Conservation (phyloP, 2,113 vertebrate species). For the Anarhynchus alexandrinus region DNA sequence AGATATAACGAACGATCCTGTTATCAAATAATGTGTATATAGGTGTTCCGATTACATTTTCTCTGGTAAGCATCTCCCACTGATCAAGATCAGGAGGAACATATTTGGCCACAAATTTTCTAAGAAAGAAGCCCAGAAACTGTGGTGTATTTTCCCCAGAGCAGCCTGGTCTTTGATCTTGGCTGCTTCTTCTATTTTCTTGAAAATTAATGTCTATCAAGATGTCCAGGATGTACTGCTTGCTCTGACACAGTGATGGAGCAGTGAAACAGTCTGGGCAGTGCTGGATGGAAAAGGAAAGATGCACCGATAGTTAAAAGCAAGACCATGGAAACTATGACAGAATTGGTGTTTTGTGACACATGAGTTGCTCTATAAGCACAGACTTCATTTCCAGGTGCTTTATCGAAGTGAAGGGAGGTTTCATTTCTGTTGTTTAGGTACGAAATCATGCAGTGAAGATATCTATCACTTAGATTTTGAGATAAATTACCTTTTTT, state of each 20-base stretch:
- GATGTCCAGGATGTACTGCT: neutral
- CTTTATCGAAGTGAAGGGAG: neutral
- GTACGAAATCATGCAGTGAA: neutral
- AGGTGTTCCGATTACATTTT: neutral
- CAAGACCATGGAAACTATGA: neutral
- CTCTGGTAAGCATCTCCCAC: neutral
- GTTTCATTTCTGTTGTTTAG: neutral
- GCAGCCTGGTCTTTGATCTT: neutral
- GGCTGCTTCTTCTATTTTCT: neutral
- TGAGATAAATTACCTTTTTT: neutral
- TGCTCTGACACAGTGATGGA: accelerated
- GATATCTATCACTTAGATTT: neutral
- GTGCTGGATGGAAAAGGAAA: neutral
- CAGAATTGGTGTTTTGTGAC: neutral
- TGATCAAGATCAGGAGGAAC: neutral
- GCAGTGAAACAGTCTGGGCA: too few species aligned
- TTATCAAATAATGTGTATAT: neutral
- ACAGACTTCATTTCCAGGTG: neutral
- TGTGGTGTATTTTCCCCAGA: neutral
- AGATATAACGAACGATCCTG: neutral
- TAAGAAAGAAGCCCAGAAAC: neutral
- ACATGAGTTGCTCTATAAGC: neutral
- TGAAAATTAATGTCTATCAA: neutral
- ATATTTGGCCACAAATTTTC: neutral
- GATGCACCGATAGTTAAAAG: neutral